Evolutionary conservation across 2,888 invertebrate species (phyloP).

Genomic region (Ormyrus rosae): DNA sequence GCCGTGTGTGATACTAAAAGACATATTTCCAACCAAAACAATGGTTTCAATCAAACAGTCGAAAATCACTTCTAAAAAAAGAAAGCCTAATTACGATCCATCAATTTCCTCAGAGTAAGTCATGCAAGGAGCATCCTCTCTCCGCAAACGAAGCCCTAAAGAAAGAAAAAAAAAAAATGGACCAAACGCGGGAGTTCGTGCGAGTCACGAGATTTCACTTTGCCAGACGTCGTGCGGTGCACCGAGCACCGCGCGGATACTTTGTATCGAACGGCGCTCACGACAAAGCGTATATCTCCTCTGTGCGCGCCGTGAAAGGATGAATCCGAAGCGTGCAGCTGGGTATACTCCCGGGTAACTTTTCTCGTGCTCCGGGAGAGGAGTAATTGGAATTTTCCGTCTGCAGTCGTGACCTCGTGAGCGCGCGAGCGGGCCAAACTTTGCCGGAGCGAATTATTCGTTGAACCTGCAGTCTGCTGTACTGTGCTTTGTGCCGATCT

Average conservation of each 20-base stretch:
- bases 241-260: neutral
- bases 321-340: slow-evolving; percentile 10
- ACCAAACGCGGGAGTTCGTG: neutral
- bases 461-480: too few species aligned
- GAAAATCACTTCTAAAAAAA: too few species aligned
- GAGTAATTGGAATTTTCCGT: slow-evolving; percentile 44
- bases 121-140: too few species aligned
- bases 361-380: slow-evolving; percentile 17
- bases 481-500: too few species aligned
- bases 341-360: neutral
- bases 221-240: slow-evolving; percentile 6
- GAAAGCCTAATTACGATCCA: too few species aligned
- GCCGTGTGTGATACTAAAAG: too few species aligned
- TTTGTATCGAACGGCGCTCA: slow-evolving; percentile 10
- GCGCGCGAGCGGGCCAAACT: neutral
- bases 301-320: slow-evolving; percentile 37
- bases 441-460: slow-evolving; percentile 5
- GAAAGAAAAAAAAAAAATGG: slow-evolving; percentile 26
- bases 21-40: too few species aligned
- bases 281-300: slow-evolving; percentile 11
- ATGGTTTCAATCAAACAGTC: too few species aligned
- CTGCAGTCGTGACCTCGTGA: slow-evolving; percentile 5
- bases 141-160: neutral
- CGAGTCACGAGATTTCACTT: slow-evolving; percentile 40
- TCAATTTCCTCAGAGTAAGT: too few species aligned